phyloP scores from a whole-genome alignment of 2,113 vertebrate genomes.

The Meriones unguiculatus region DNA sequence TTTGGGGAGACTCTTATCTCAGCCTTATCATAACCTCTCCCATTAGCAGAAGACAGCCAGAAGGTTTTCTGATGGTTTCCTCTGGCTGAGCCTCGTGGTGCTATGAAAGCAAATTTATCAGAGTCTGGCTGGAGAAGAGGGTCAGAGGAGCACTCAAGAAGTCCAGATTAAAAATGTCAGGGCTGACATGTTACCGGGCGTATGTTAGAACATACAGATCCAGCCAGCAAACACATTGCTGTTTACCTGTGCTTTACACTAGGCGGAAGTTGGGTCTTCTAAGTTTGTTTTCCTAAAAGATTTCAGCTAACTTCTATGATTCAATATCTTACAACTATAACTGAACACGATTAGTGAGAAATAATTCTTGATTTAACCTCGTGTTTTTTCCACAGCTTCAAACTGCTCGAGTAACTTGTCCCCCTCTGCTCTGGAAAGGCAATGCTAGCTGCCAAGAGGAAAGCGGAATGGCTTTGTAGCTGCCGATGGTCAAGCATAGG shows the following conservation, averaged over 20 bases:
- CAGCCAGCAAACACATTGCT: not conserved
- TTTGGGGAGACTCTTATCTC: not conserved
- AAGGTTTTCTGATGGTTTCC: not conserved
- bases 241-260: not conserved
- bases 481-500: not conserved
- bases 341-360: not conserved
- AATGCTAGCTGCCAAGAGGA: not conserved
- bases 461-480: not conserved
- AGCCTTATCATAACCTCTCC: not conserved
- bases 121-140: not conserved
- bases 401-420: not conserved
- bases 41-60: not conserved
- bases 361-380: not conserved
- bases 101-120: not conserved
- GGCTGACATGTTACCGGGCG: not conserved
- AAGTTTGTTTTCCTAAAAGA: not conserved
- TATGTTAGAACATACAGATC: accelerated
- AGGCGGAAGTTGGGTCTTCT: not conserved
- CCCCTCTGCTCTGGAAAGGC: not conserved
- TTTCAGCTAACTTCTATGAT: not conserved
- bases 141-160: not conserved
- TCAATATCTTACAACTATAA: not conserved
- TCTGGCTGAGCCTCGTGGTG: not conserved
- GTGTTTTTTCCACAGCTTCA: not conserved
- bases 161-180: not conserved